Evolutionary conservation across 2,888 invertebrate species (phyloP), one percentile per base, ranked within the genome.

Genomic region (Priocnemis perturbator): DNA sequence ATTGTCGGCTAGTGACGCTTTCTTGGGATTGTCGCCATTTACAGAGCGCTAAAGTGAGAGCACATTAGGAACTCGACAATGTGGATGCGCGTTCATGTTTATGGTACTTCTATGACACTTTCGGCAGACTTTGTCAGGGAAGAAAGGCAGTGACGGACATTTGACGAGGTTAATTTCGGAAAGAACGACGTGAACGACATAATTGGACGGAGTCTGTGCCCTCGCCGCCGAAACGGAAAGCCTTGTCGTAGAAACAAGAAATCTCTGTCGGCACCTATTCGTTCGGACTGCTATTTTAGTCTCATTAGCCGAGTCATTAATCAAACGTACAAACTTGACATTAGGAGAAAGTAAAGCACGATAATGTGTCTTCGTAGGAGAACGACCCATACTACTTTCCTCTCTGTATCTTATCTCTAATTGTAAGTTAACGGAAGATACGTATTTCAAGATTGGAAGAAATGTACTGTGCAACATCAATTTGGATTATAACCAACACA

Each of bases 231-330:
- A 20, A 21, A 47, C 37, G 2, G 14, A 9, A 3, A 5, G 11
- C 21, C 5, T 55, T 15, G 48, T 3, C 20, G 44, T 23, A 17
- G 45, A 45, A 52, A 30, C 60, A 52, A 17, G 19, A 17, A 30
- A 37, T 59, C 63, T 62, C 65, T 37, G 73, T 7, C 50, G 26
- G 30, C 9, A 9, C 21, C 21, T 58, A 56, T 55, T 9, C 50
- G 37, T 62, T 47, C 45, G 57, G 56, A 61, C 56, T 44, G 53
- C 50, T 64, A 48, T 64, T 74, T 69, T 17, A 15, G 14, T 26
- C 66, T 73, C 73, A 74, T 74, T 74, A 73, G 64, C 26, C 53
- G 50, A 21, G 50, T n/a, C 64, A 59, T 73, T 64, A 63, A 67
- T 73, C 56, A 72, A 44, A 44, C 59, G 55, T 56, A 21, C 50